A percentile compares a stretch with the other conserved stretches of the same genome.
Evolutionary conservation across 1,140 invertebrate genomes (phyloP).

Genomic region (Drosophila orena): DNA sequence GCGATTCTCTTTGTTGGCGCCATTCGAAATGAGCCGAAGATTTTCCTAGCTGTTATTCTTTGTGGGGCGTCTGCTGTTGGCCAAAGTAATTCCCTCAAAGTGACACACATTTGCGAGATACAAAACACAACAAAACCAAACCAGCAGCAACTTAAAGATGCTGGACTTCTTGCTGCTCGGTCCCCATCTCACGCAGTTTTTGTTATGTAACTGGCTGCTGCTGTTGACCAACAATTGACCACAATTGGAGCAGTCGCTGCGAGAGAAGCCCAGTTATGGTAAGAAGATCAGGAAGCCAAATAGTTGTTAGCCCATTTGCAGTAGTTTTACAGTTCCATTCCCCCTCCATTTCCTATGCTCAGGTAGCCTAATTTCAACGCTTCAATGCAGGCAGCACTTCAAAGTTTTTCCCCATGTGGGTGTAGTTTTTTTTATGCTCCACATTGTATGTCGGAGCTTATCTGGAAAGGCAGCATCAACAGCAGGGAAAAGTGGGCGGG

Average conservation of each 20-base stretch:
- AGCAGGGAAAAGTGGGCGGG: constrained; percentile 29
- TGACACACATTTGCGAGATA: constrained; percentile 39
- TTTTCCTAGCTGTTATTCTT: constrained; percentile 41
- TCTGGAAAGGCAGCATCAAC: constrained; percentile 66
- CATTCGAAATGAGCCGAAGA: constrained; percentile 43
- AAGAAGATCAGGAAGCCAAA: constrained; percentile 70
- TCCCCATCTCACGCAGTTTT: neutral
- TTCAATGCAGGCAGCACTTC: constrained; percentile 65
- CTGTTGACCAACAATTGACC: constrained; percentile 75
- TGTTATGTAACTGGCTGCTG: constrained; percentile 62
- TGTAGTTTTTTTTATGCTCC: constrained; percentile 22
- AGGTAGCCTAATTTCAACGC: constrained; percentile 82
- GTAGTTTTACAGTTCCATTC: constrained; percentile 45
- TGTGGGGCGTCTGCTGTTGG: constrained; percentile 17
- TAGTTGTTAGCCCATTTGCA: constrained; percentile 81
- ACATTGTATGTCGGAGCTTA: constrained; percentile 54
- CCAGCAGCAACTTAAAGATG: constrained; percentile 41
- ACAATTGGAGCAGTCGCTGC: constrained; percentile 70
- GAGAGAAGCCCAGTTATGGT: constrained; percentile 41
- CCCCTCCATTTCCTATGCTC: constrained; percentile 26
- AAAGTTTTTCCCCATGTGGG: constrained; percentile 18
- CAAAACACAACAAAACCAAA: constrained; percentile 20
- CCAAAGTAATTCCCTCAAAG: constrained; percentile 39
- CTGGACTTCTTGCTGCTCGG: constrained; percentile 6
- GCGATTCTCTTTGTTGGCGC: constrained; percentile 37